Evolutionary conservation across 2,113 vertebrate genomes (phyloP), one percentile per base, ranked within the genome.

Genomic region (Atractosteus spatula): DNA sequence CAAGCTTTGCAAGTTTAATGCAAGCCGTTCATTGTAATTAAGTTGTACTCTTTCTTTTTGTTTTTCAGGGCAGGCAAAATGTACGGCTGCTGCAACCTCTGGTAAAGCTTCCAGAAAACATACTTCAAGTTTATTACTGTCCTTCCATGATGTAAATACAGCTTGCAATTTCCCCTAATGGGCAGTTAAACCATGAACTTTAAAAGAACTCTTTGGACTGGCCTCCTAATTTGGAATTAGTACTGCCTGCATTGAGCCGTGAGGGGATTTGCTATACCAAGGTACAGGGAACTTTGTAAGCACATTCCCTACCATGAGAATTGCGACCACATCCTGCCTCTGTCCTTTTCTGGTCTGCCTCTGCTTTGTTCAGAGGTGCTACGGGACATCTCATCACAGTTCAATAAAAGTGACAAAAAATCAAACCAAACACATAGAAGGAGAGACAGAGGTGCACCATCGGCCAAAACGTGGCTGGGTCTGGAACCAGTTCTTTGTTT

Each of bases 401-500:
- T 88, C 91, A 74, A 79, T 89, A 73, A 94, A 90, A 84, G 83
- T 85, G 81, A 91, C 90, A 41, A 90, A 83, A 88, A 99, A 98
- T 82, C 95, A 95, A 89, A 98, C 94, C 76, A 95, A 91, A 80
- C 86, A 94, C 75, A 65, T 84, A 68, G 95, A 95, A 63, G 94
- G 92, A 0, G 94, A 98, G 90, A 96, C 93, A 10, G 96, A 99
- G 92, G 94, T 98, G 13, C 97, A 99, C 87, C 97, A 99, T 87
- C 92, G 97, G 74, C 97, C 96, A 14, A 99, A 99, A 81, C 93
- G 97, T 3, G 97, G 97, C 88, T 99, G 97, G 97, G 98, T 99
- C 78, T 99, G 97, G 97, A 99, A 99, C 88, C 97, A 99, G 89
- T 99, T 99, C 95, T 99, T 99, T 92, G 97, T 99, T 95, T 96